These are phyloP conservation scores for Daubentonia madagascariensis DNA, from an alignment of 2,113 vertebrate genomes.

Conservation along the genomic window DNA sequence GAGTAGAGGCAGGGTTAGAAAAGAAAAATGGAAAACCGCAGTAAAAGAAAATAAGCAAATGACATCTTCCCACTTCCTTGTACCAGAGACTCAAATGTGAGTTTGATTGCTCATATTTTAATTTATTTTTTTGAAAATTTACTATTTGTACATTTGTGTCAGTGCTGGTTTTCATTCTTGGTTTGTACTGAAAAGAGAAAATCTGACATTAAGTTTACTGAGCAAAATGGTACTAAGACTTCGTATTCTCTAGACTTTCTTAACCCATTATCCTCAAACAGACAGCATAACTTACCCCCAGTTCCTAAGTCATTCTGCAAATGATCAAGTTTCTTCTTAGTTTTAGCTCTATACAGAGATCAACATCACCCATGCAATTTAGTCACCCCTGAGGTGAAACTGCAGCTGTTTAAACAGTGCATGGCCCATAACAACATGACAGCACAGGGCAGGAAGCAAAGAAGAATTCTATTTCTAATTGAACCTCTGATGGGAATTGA, in stretches of 20 bases:
- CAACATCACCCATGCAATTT: conserved; percentile 24
- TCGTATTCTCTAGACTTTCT: neutral
- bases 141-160: neutral
- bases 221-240: neutral
- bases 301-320: conserved; percentile 43
- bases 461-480: conserved; percentile 59
- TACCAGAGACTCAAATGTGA: neutral
- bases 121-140: neutral
- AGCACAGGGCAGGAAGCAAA: conserved; percentile 35
- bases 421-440: neutral
- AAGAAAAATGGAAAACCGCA: neutral
- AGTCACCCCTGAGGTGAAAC: conserved; percentile 49
- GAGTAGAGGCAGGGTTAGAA: neutral
- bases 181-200: neutral
- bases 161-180: neutral
- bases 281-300: neutral
- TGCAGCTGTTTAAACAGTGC: conserved; percentile 75
- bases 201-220: neutral
- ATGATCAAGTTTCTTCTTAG: conserved; percentile 54
- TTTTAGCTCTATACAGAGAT: conserved; percentile 51
- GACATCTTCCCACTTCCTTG: neutral
- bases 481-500: conserved; percentile 54
- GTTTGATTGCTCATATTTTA: neutral
- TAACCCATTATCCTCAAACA: neutral
- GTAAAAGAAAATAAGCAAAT: neutral